A percentile compares a stretch with the other conserved stretches of the same genome.
Evolutionary conservation across 2,113 vertebrate genomes (phyloP).

Genomic region (Hylia prasina): DNA sequence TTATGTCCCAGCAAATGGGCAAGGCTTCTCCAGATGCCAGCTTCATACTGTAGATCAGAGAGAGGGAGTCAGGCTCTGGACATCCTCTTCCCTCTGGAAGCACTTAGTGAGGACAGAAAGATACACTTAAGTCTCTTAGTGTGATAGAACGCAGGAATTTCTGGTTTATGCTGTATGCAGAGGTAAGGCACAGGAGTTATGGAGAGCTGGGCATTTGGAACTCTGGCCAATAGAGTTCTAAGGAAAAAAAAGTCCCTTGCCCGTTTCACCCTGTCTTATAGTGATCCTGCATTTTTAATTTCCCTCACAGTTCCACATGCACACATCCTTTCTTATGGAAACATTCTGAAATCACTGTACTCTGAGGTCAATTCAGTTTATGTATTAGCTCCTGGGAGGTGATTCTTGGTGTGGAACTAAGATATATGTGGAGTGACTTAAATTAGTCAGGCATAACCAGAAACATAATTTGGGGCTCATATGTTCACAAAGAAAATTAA

Average conservation of each 20-base stretch:
- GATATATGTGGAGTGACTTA: neutral
- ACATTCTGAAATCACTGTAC: neutral
- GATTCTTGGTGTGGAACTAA: neutral
- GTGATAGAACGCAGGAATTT: neutral
- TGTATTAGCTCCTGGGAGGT: neutral
- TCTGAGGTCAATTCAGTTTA: neutral
- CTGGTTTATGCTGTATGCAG: neutral
- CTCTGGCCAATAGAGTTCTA: neutral
- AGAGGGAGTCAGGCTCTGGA: neutral
- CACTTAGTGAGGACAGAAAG: neutral
- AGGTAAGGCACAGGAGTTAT: neutral
- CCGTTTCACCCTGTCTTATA: neutral
- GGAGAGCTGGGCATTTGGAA: neutral
- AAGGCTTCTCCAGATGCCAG: neutral
- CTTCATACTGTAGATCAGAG: fast-evolving
- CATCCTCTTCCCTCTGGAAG: neutral
- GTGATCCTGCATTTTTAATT: neutral
- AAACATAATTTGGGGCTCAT: neutral
- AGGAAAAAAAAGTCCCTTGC: neutral
- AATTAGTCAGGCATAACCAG: neutral
- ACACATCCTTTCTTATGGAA: neutral
- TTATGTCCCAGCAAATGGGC: neutral
- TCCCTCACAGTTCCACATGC: neutral
- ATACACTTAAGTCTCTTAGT: neutral
- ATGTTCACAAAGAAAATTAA: neutral